Base-by-base conservation (phyloP, 2,888 invertebrate genomes). In the Dinocampus coccinellae region DNA sequence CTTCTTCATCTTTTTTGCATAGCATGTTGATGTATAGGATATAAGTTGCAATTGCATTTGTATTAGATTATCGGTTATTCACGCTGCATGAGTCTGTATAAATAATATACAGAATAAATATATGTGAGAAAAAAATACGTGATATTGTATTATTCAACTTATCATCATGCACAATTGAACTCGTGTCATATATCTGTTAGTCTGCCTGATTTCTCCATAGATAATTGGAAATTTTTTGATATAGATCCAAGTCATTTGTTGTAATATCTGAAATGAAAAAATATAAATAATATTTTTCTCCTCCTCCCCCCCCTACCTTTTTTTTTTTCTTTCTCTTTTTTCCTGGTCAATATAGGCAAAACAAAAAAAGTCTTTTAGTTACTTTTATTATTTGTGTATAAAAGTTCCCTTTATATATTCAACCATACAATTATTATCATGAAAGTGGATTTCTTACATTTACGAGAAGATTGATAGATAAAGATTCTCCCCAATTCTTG, bases 401-500 rank as follows among this genome's bases (percentile, higher is more conserved):
- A 13, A 39, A 13, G 39, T n/a, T 39, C n/a, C 2, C n/a, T 39
- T 39, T 4, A 39, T n/a, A 39, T 39, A 39, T 39, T 39, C n/a
- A n/a, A 39, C 3, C 39, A n/a, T n/a, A n/a, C 39, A 39, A 39
- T 39, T 39, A 39, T 39, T 53, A 22, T 11, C 53, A 39, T 13
- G 62, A 39, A 55, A 65, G 3, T 13, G 52, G 24, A 61, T 29
- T 33, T 33, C 29, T 26, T 39, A 58, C 4, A 55, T 53, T 1
- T 36, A 47, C 29, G 34, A 29, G 33, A 33, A 65, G 34, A 67
- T 55, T 61, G 39, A 67, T 58, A 36, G 16, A 53, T 58, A 16
- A n/a, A 39, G n/a, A 33, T 29, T 39, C 20, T 42, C 70, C 42
- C 55, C 36, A 20, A 47, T 33, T 58, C 58, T 64, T 65, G 64